Percentiles rank a stretch among this genome's conserved stretches.
Evolutionary conservation across 2,888 invertebrate genomes (phyloP).

Genomic region (Trichopria drosophilae): DNA sequence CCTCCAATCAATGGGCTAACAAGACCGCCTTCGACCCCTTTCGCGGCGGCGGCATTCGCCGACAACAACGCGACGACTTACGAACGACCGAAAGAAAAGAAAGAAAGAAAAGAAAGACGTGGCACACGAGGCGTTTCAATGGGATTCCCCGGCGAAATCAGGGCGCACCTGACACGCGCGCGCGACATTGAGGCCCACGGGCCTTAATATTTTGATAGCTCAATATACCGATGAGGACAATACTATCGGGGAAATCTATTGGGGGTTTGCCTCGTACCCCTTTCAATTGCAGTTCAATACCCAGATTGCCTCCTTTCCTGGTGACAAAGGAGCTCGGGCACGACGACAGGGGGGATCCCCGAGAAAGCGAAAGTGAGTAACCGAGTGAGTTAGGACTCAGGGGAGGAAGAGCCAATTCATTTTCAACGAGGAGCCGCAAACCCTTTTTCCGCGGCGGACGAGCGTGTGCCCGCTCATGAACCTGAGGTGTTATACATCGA

Average conservation of each 20-base stretch:
- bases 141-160: slow-evolving; percentile 34
- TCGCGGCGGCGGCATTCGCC: slow-evolving; percentile 28
- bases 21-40: slow-evolving; percentile 36
- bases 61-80: slow-evolving; percentile 16
- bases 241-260: slow-evolving; percentile 50
- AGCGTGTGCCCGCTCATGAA: slow-evolving; percentile 35
- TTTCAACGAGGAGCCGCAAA: too few relatives aligned
- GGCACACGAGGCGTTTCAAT: slow-evolving; percentile 27
- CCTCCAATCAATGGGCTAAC: slow-evolving; percentile 34
- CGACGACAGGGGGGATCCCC: too few relatives aligned
- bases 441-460: slow-evolving; percentile 33
- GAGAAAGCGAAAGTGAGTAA: slow-evolving; percentile 37
- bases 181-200: slow-evolving; percentile 22
- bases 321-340: too few relatives aligned
- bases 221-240: slow-evolving; percentile 51
- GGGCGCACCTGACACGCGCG: slow-evolving; percentile 41
- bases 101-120: slow-evolving; percentile 15
- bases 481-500: slow-evolving; percentile 52
- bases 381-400: too few relatives aligned
- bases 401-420: too few relatives aligned
- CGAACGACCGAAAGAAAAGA: too few relatives aligned
- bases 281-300: slow-evolving; percentile 56
- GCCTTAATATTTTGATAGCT: slow-evolving; percentile 58
- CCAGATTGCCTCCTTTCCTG: slow-evolving; percentile 52
- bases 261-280: slow-evolving; percentile 37